Conservation (phyloP, 2,797 vertebrate genomes). For the Limnodromus scolopaceus region DNA sequence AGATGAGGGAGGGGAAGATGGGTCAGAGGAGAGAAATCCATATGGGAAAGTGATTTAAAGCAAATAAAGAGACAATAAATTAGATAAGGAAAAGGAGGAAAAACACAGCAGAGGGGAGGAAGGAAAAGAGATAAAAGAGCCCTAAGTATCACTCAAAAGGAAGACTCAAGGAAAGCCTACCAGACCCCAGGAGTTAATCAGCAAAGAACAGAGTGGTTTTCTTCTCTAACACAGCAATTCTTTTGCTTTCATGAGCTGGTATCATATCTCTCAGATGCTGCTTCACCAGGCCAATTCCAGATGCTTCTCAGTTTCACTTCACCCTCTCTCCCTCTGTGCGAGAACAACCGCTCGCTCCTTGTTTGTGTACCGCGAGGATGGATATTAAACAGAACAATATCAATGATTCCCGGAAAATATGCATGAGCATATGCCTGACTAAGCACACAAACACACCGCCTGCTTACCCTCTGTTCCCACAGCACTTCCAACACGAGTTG, state of each 20-base stretch:
- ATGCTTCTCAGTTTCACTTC: constrained; percentile 56
- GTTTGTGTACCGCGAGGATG: constrained; percentile 35
- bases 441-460: not conserved
- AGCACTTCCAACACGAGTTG: not conserved
- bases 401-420: constrained; percentile 49
- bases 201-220: constrained; percentile 10
- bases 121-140: not conserved
- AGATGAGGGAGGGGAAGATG: not conserved
- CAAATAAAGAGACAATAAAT: constrained; percentile 8
- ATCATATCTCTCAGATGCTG: constrained; percentile 41
- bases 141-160: not conserved
- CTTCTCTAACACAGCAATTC: constrained; percentile 9
- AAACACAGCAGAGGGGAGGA: not conserved
- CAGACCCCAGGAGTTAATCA: constrained; percentile 10
- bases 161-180: not conserved
- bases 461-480: not conserved
- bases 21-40: constrained; percentile 35
- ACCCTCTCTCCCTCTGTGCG: not conserved
- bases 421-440: constrained; percentile 5
- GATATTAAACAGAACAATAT: constrained; percentile 65
- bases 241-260: constrained; percentile 53
- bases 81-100: constrained; percentile 10
- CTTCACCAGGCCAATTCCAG: constrained; percentile 35
- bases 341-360: not conserved
- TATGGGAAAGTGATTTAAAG: constrained; percentile 36